Conservation (phyloP, 1,140 invertebrate genomes). For the Drosophila jambulina region DNA sequence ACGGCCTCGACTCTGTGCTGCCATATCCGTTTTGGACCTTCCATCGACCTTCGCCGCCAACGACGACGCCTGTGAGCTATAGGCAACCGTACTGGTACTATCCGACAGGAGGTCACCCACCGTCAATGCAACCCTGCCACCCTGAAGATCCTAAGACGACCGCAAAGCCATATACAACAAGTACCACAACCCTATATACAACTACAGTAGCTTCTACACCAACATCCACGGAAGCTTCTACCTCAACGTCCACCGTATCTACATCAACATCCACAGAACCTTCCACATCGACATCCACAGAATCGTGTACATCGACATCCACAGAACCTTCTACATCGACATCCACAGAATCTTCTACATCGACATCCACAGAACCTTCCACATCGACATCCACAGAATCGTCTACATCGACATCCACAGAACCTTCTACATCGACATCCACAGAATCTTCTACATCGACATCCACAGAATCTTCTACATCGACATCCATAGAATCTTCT, state of each 20-base stretch:
- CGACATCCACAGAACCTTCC: no score
- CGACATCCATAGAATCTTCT: not conserved
- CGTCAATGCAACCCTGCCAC: conserved; percentile 4
- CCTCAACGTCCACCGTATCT: not conserved
- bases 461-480: not conserved
- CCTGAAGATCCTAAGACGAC: not conserved
- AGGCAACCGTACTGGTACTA: conserved; percentile 21
- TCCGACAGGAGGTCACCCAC: not conserved
- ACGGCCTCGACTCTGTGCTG: not conserved
- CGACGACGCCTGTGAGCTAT: conserved; percentile 5
- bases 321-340: not conserved
- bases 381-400: not conserved
- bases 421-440: not conserved
- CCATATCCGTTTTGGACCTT: conserved; percentile 11
- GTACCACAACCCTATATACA: not conserved
- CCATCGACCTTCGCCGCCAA: not conserved
- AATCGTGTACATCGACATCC: not conserved
- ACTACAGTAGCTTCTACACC: not conserved
- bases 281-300: not conserved
- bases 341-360: not conserved
- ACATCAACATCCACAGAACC: not conserved
- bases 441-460: no score
- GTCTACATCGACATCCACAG: not conserved
- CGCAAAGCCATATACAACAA: not conserved
- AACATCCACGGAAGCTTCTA: not conserved